phyloP scores from a whole-genome alignment of 2,888 invertebrate species.

The Rambutsinella grinnellia region DNA sequence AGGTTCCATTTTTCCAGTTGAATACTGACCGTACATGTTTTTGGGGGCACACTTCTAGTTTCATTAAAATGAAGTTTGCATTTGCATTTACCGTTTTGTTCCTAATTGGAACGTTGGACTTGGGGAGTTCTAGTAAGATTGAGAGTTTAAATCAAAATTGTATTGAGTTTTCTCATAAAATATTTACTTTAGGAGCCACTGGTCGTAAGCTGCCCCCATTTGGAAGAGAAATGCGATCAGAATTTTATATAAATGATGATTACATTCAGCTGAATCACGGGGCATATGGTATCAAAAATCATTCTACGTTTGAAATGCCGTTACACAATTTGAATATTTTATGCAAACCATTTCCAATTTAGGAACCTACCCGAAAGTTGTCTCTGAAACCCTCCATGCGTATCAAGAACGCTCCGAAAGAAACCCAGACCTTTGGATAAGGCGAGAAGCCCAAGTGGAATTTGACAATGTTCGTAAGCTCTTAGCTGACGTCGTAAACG shows the following conservation, averaged over 20 bases:
- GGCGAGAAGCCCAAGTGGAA: constrained; percentile 33
- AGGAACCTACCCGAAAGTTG: constrained; percentile 55
- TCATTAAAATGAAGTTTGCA: too few species aligned
- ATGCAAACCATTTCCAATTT: neutral
- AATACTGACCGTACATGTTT: too few species aligned
- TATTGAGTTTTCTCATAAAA: too few species aligned
- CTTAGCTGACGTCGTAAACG: constrained; percentile 37
- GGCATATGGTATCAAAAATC: constrained; percentile 48
- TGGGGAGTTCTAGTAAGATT: too few species aligned
- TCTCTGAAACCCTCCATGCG: constrained; percentile 34
- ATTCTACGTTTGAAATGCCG: too few species aligned
- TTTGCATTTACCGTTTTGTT: too few species aligned
- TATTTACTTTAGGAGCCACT: neutral
- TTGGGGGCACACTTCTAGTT: too few species aligned
- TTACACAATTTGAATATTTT: neutral
- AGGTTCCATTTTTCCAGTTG: too few species aligned
- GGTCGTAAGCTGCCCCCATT: constrained; percentile 11
- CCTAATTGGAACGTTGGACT: too few species aligned
- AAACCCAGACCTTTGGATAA: constrained; percentile 55
- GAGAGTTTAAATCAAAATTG: too few species aligned
- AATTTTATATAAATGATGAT: constrained; percentile 39
- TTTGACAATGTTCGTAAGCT: constrained; percentile 32
- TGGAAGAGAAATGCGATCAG: constrained; percentile 48
- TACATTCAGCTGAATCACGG: constrained; percentile 54
- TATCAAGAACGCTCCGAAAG: constrained; percentile 40